Evolutionary conservation across 2,113 vertebrate species (phyloP).

Genomic region (Sula dactylatra): DNA sequence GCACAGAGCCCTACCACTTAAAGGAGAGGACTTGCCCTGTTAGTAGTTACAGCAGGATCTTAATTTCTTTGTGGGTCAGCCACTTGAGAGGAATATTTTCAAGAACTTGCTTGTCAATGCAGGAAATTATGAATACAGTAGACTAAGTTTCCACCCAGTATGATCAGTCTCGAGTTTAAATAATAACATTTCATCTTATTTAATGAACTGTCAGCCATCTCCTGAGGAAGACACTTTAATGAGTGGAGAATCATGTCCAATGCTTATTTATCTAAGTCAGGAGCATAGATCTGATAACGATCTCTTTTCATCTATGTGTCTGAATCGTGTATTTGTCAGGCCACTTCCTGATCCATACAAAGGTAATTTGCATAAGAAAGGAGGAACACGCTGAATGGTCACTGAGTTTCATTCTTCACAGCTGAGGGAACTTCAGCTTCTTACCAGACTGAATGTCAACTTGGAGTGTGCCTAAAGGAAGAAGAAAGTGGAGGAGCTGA

Average conservation of each 20-base stretch:
- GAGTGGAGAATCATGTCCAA: constrained; percentile 55
- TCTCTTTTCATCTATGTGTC: constrained; percentile 22
- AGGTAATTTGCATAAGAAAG: constrained; percentile 43
- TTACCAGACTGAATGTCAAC: neutral
- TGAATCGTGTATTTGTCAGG: constrained; percentile 5
- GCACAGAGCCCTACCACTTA: neutral
- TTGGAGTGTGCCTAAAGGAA: neutral
- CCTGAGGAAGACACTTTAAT: constrained; percentile 60
- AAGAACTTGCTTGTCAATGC: constrained; percentile 13
- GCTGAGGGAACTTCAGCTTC: neutral
- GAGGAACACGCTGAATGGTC: neutral
- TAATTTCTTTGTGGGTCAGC: neutral
- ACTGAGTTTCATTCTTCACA: neutral
- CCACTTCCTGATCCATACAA: constrained; percentile 8
- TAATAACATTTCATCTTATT: constrained; percentile 61
- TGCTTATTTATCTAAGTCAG: constrained; percentile 71
- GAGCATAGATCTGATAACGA: constrained; percentile 44
- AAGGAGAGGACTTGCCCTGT: neutral
- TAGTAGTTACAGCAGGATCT: neutral
- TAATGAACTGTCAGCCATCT: constrained; percentile 67
- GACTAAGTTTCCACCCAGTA: constrained; percentile 21
- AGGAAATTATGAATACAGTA: constrained; percentile 19
- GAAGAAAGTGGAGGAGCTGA: neutral
- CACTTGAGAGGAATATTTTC: neutral
- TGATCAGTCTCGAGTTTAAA: constrained; percentile 53